Evolutionary conservation across 2,113 vertebrate species (phyloP), one percentile per base, ranked within the genome.

Genomic region (Copsychus sechellarum): DNA sequence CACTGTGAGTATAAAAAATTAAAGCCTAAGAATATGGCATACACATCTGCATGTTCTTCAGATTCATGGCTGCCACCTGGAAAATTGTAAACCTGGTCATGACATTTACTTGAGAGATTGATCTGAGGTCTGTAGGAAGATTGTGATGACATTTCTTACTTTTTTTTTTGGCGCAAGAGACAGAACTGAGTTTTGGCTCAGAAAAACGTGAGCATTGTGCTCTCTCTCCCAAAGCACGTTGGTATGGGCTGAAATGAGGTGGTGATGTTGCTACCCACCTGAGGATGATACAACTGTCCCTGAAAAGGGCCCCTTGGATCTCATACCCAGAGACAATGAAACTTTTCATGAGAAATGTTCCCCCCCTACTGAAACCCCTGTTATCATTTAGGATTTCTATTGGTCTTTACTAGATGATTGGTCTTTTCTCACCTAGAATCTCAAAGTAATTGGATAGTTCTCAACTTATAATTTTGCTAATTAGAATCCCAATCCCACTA

Each of bases 221-320:
- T 71, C 6, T 0, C 0, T 56, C 19, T 78, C n/a, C 21, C 24
- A 56, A 24, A n/a, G 21, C 4, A 12, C 0, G 0, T 14, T 5
- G 6, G 9, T 40, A 13, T 3, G 26, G 12, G 51, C 25, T 85
- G 45, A 47, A 69, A 20, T 3, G 24, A 81, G 10, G 15, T 29
- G 12, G 12, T 71, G 43, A 45, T 1, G 1, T 8, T 62, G 33
- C 15, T 57, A 2, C 10, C 85, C 16, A 13, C 40, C 40, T 40
- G 40, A 14, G 40, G 40, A 40, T 40, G 40, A 40, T 40, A 40
- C 40, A 40, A 40, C 40, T 40, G 40, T 40, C 5, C 40, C 40
- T 40, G 40, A 40, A 40, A 40, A 40, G 40, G 40, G 40, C 40
- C 40, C 40, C 40, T 40, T 12, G 40, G 13, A 40, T 40, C 40